Evolutionary conservation across 1,140 invertebrate genomes (phyloP), one percentile per base, ranked within the genome.

Genomic region (Euglossa dilemma): DNA sequence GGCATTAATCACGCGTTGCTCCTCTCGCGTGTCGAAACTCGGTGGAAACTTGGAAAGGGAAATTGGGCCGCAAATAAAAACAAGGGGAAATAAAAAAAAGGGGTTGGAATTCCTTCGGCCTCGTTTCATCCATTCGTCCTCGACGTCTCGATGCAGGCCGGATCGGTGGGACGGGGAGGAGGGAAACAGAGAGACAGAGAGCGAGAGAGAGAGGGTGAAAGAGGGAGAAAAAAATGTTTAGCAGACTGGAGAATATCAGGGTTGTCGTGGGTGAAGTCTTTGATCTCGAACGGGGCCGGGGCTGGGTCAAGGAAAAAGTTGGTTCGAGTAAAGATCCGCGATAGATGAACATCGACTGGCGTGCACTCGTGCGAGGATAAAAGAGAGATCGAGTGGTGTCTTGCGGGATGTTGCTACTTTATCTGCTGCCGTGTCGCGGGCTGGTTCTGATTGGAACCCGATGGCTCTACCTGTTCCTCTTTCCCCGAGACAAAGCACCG

Each of bases 111-210:
- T 36, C 20, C 36, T 73, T 57, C 71, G n/a, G 71, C 71, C 54
- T 76, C 59, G 74, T 76, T 76, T 76, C 52, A 76, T 64, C 59
- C 74, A n/a, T 64, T 64, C 74, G 59, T 64, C 61, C 59, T 64
- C 73, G 73, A 63, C 43, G 36, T 56, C 71, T 73, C 36, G 56
- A 23, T 59, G 16, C 54, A 59, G 69, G 36, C 25, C 71, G 23
- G 20, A 47, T 76, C n/a, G 25, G 36, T 4, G 36, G 36, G 36
- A n/a, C n/a, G n/a, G n/a, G n/a, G n/a, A n/a, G n/a, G n/a, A n/a
- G n/a, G n/a, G n/a, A n/a, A n/a, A n/a, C n/a, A n/a, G n/a, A 7
- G 25, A 16, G 12, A 28, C 6, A 28, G 14, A 57, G 2, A n/a
- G 23, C 9, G 23, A 63, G 14, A 36, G 59, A 63, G 25, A 63